Evolutionary conservation across 2,797 vertebrate species (phyloP), one percentile per base, ranked within the genome.

Genomic region (Falco biarmicus): DNA sequence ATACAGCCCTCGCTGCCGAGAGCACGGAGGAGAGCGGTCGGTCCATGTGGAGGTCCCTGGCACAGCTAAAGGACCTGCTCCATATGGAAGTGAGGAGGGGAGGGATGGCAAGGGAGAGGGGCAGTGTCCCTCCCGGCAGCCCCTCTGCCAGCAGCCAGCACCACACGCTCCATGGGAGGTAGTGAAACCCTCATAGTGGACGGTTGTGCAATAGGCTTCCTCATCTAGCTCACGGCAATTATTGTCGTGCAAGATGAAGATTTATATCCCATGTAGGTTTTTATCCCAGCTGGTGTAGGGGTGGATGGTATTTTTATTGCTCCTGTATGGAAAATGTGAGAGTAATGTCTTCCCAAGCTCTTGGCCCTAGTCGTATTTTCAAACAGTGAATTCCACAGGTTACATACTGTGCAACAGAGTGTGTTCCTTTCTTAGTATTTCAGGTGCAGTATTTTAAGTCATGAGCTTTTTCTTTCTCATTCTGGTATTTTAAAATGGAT

Each of bases 231-330:
- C 13, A 0, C 47, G 84, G 90, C 89, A 93, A 89, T 93, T 95
- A 93, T 76, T 94, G 89, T 93, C 73, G 1, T 50, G 79, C 68
- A 50, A 78, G 56, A 96, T 76, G 76, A 96, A 95, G 93, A 96
- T 97, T 94, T 96, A 92, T 96, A 83, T 81, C 81, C 87, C 51
- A 0, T 84, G 87, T 70, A 96, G 93, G 87, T 90, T 96, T 97
- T 91, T 95, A 93, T 91, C 89, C 91, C 96, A 95, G 94, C 95
- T 97, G 93, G 95, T 95, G 87, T 88, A 96, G 87, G 63, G 92
- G 94, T 82, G 94, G 96, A 92, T 96, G 95, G 88, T 97, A 97
- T 96, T 97, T 97, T 97, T 96, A 96, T 94, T 94, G 87, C 77
- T 96, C 48, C 76, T 95, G 41, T 84, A 91, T 79, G 89, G 95